Evolutionary conservation across 2,113 vertebrate genomes (phyloP).

Genomic region (Nicator chloris): DNA sequence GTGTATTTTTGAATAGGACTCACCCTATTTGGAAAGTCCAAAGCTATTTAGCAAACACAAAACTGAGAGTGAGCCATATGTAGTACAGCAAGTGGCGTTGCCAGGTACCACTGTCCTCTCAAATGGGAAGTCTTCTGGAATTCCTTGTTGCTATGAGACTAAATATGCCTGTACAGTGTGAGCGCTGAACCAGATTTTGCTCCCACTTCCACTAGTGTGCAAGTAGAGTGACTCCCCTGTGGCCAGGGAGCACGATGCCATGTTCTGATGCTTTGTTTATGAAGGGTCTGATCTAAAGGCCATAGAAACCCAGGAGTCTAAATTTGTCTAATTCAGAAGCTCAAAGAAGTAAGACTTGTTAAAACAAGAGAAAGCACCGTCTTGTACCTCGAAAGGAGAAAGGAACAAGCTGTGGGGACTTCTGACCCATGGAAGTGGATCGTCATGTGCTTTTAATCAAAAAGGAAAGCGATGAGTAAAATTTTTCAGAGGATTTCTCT

Average conservation of each 20-base stretch:
- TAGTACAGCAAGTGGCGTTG: neutral
- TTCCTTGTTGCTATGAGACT: slow-evolving; percentile 65
- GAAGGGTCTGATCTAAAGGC: neutral
- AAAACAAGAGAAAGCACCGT: neutral
- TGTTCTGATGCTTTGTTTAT: neutral
- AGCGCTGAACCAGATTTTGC: slow-evolving; percentile 10
- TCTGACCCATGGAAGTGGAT: neutral
- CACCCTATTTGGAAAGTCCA: neutral
- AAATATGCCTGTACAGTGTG: neutral
- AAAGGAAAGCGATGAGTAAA: neutral
- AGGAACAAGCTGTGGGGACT: neutral
- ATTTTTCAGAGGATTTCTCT: neutral
- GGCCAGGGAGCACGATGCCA: neutral
- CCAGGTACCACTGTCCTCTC: slow-evolving; percentile 51
- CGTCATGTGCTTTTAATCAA: neutral
- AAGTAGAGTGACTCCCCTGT: neutral
- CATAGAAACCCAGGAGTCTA: neutral
- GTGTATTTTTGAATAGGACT: neutral
- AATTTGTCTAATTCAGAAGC: neutral
- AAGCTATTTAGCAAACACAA: neutral
- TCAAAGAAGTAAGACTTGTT: neutral
- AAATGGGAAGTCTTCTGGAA: slow-evolving; percentile 53
- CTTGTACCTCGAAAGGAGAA: neutral
- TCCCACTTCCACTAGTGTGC: neutral
- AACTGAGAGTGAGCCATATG: neutral